Evolutionary conservation across 2,888 invertebrate genomes (phyloP).

Genomic region (Oeneis ivallda): DNA sequence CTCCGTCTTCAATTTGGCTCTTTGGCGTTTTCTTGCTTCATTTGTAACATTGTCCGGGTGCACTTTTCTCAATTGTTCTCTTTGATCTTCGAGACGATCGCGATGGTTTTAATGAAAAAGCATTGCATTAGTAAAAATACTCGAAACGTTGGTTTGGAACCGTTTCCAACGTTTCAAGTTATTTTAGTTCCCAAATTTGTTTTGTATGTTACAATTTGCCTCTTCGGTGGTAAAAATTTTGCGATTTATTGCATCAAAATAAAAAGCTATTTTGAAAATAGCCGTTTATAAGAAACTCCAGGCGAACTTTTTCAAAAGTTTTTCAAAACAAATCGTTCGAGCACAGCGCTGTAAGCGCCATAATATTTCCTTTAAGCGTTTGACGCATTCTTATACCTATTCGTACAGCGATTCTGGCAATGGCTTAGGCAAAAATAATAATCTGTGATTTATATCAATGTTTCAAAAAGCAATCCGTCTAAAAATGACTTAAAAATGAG

Average conservation of each 20-base stretch:
- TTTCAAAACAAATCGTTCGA: neutral
- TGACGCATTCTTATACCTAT: no score
- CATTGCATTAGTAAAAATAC: slow-evolving; percentile 29
- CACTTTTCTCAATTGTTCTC: slow-evolving; percentile 51
- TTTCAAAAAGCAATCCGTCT: no score
- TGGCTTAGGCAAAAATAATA: no score
- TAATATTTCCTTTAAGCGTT: neutral
- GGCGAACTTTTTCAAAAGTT: neutral
- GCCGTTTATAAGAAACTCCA: neutral
- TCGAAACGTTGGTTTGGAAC: slow-evolving; percentile 5
- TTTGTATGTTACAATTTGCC: slow-evolving; percentile 3
- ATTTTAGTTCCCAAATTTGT: slow-evolving; percentile 12
- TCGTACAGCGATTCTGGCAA: no score
- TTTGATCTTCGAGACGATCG: slow-evolving; percentile 55
- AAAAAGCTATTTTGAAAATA: slow-evolving; percentile 1
- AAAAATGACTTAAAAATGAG: no score
- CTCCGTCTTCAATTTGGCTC: slow-evolving; percentile 65
- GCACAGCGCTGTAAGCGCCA: neutral
- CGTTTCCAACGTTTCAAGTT: slow-evolving; percentile 15
- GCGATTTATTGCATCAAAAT: slow-evolving; percentile 7
- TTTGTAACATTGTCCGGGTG: slow-evolving; percentile 59
- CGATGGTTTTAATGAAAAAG: slow-evolving; percentile 27
- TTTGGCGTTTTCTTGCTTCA: slow-evolving; percentile 48
- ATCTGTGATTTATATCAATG: no score
- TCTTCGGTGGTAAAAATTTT: neutral